Base-by-base conservation (phyloP, 2,888 invertebrate genomes). In the Trissoscelio sp. region DNA sequence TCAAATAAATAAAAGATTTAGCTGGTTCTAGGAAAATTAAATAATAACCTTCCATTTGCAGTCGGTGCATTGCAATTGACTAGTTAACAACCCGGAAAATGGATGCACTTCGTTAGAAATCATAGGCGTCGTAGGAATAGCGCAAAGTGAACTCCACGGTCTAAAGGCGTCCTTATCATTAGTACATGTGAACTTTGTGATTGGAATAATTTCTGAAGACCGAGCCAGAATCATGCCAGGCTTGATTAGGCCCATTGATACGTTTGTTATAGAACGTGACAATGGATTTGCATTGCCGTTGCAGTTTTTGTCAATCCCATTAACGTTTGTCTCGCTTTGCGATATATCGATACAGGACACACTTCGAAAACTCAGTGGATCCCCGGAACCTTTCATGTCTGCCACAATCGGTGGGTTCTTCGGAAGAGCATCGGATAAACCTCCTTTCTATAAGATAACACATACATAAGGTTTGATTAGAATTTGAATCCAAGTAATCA, bases 11-110 rank as follows among this genome's bases (percentile, higher is more conserved):
- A n/a, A n/a, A n/a, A n/a, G n/a, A n/a, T n/a, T n/a, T n/a, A n/a
- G n/a, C n/a, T n/a, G n/a, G n/a, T n/a, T n/a, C n/a, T n/a, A n/a
- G n/a, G n/a, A n/a, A n/a, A n/a, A n/a, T n/a, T n/a, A n/a, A n/a
- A n/a, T n/a, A n/a, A n/a, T n/a, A n/a, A 95, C 95, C 92, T 94
- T 95, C 90, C 93, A 93, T 51, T 94, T 94, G 90, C 96, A 96
- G 67, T 93, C 93, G 34, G 94, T 94, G 88, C 96, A 96, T 79
- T 94, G 93, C 57, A 96, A 92, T 92, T 96, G 96, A 88, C 95
- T 96, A 62, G 96, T 96, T 80, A 96, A 92, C 28, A 96, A 93
- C 20, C 96, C 96, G 77, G 94, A 93, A 89, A 96, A 96, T 0
- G 96, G 96, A 89, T 95, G 94, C 7, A 93, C 86, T 83, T 90